These are phyloP conservation scores for Asbolus verrucosus DNA, from an alignment of 1,140 invertebrate species.

Conservation along the genomic window DNA sequence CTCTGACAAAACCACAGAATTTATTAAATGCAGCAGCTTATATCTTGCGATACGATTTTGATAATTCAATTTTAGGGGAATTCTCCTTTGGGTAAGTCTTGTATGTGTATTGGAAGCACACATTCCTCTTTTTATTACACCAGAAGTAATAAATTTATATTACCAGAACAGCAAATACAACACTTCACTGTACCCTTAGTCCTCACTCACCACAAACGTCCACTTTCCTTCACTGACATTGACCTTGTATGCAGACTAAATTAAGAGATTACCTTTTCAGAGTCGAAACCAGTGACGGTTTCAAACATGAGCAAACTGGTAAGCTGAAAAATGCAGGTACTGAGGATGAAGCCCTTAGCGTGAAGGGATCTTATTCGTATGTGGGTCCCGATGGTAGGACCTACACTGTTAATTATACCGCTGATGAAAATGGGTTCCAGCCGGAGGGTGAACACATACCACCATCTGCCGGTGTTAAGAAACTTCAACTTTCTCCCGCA, in stretches of 20 bases:
- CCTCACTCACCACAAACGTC: not conserved
- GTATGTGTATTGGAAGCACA: no score
- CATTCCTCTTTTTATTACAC: no score
- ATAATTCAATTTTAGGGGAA: no score
- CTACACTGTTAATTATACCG: constrained; percentile 66
- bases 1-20: no score
- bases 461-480: constrained; percentile 11
- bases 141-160: no score
- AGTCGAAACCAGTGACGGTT: constrained; percentile 72
- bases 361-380: constrained; percentile 78
- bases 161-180: no score
- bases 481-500: no score
- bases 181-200: no score
- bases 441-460: constrained; percentile 58
- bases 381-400: constrained; percentile 75
- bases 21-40: no score
- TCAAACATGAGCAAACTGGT: constrained; percentile 68
- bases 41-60: no score
- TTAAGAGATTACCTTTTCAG: constrained; percentile 5
- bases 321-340: constrained; percentile 69
- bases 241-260: no score
- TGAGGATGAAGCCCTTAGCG: constrained; percentile 72
- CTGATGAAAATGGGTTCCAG: constrained; percentile 64
- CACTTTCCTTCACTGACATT: not conserved
- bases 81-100: no score